A percentile compares a stretch with the other conserved stretches of the same genome.
These are phyloP conservation scores for Cryptus viduatorius DNA, from an alignment of 2,888 invertebrate genomes.

Conservation along the genomic window DNA sequence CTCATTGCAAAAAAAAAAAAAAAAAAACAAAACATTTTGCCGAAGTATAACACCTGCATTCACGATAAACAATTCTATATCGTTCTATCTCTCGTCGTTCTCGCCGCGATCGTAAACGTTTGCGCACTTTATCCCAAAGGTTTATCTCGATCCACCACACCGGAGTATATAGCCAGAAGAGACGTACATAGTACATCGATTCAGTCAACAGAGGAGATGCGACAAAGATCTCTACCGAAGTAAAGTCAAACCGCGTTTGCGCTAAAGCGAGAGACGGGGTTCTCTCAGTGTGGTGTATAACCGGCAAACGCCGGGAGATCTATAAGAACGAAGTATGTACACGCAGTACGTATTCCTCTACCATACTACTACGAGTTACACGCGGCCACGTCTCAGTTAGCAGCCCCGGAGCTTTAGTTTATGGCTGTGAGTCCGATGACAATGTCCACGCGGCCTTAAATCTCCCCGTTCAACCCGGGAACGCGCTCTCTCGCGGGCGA, in stretches of 20 bases:
- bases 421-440: conserved; percentile 80
- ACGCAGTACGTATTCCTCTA: conserved; percentile 69
- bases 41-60: conserved; percentile 36
- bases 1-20: not conserved
- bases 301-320: conserved; percentile 6
- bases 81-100: conserved; percentile 1
- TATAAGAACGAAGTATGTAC: conserved; percentile 63
- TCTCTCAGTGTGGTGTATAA: not conserved
- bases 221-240: conserved; percentile 67
- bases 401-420: conserved; percentile 76
- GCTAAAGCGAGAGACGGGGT: conserved; percentile 1
- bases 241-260: conserved; percentile 32
- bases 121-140: conserved; percentile 45
- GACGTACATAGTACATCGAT: conserved; percentile 48
- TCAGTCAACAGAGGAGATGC: conserved; percentile 58
- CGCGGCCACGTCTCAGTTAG: conserved; percentile 76
- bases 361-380: conserved; percentile 67
- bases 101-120: conserved; percentile 71
- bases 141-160: conserved; percentile 55
- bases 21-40: not conserved
- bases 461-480: conserved; percentile 68
- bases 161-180: conserved; percentile 1
- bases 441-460: conserved; percentile 82
- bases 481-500: conserved; percentile 9
- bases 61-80: conserved; percentile 20